Percentiles rank a stretch among this genome's conserved stretches.
Conservation (phyloP, 2,797 vertebrate species). For the Sardinella longiceps region DNA sequence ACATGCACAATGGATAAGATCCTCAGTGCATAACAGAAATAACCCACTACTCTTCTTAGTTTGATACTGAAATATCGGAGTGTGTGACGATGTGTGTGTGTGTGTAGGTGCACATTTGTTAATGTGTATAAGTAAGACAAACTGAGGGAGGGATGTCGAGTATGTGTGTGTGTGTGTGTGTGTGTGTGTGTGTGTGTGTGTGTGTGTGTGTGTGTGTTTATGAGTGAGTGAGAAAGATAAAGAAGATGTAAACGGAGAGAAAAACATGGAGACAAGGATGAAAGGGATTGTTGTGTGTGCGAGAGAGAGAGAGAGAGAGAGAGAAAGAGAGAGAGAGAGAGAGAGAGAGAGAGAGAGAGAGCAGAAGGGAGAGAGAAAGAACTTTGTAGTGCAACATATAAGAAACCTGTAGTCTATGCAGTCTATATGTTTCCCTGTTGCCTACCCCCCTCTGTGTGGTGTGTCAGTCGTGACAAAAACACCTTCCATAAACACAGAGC, state of each 20-base stretch:
- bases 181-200: neutral
- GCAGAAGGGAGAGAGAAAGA: neutral
- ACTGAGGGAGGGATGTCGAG: no score
- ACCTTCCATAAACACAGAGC: neutral
- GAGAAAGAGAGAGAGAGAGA: no score
- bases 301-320: neutral
- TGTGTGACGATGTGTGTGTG: neutral
- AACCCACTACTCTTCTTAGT: neutral
- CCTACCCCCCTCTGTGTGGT: neutral
- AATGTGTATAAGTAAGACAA: neutral
- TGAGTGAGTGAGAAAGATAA: no score
- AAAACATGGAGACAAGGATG: neutral
- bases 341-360: neutral
- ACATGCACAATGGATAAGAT: neutral
- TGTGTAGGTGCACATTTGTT: no score
- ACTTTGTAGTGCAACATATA: neutral
- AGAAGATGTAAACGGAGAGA: no score
- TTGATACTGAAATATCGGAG: neutral
- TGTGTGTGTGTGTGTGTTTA: no score
- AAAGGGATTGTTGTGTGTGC: no score
- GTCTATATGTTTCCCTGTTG: neutral
- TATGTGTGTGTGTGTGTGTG: neutral
- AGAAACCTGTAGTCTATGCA: neutral
- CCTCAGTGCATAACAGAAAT: neutral
- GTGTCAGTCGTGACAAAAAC: neutral